Base-by-base conservation (phyloP, 2,888 invertebrate genomes). In the Thecocarcelia acutangulata region DNA sequence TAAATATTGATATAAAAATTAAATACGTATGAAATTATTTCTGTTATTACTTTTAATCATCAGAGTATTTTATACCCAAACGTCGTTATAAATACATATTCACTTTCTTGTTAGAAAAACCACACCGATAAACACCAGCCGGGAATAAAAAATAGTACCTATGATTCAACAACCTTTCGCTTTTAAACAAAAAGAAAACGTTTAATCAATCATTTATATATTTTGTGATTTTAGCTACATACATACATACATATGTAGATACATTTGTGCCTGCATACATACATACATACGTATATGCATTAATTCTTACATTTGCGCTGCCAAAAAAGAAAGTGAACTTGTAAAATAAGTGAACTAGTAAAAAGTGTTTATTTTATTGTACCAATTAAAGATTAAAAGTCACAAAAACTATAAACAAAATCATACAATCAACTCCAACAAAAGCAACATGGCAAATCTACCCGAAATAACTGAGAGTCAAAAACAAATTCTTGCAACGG, bases 381-480 rank as follows among this genome's bases (percentile, higher is more conserved):
- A 1, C 6, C 33, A 17, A 17, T 17, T n/a, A 42, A 24, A 12
- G 12, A 48, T 46, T 40, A 15, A 58, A 21, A 28, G n/a, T 9
- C 19, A 0, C 5, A 13, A 46, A 40, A 1, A 24, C 24, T 33
- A 13, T 15, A n/a, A 42, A 21, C 15, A 9, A 40, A 15, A 28
- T 37, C 50, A 37, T n/a, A n/a, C 11, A 52, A 44, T 44, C n/a
- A n/a, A n/a, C 28, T 33, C 1, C 24, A 37, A 33, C 40, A 3
- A 3, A 24, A 33, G 33, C 42, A 72, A 56, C 54, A 81, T 81
- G 81, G 58, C 77, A 11, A 44, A 17, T 58, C 1, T 28, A 69
- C 17, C 50, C 56, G 73, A 81, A 69, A 63, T 81, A 42, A 73
- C 77, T n/a, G 77, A 81, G 2, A 73, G n/a, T 4, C 81, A 81